These are phyloP conservation scores for Conus canariensis DNA, from an alignment of 2,888 invertebrate genomes.

Conservation along the genomic window DNA sequence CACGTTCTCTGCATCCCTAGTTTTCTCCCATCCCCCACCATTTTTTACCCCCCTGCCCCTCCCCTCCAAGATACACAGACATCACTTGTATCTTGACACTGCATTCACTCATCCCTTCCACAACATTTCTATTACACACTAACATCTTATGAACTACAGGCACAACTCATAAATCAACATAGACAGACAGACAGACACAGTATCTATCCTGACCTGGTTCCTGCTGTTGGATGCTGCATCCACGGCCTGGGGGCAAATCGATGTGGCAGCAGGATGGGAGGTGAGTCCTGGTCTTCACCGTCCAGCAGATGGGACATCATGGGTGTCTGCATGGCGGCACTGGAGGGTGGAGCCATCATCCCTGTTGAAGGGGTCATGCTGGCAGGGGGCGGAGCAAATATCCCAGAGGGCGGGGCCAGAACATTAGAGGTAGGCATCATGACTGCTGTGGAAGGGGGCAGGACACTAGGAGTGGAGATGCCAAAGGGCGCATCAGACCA, in stretches of 20 bases:
- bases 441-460: not conserved
- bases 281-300: not conserved
- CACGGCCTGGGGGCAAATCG: not conserved
- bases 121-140: no score
- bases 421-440: not conserved
- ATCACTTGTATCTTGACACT: no score
- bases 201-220: not conserved
- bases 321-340: constrained; percentile 12
- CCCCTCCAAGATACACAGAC: no score
- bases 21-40: no score
- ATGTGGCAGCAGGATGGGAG: not conserved
- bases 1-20: no score
- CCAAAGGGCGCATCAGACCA: constrained; percentile 12
- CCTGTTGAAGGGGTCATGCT: not conserved
- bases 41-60: no score
- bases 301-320: constrained; percentile 40
- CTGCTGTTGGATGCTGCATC: not conserved
- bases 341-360: constrained; percentile 1
- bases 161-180: not conserved
- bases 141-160: no score
- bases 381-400: not conserved
- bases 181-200: not conserved
- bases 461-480: not conserved
- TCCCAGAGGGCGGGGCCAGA: not conserved
- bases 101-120: no score